Evolutionary conservation across 2,888 invertebrate species (phyloP).

Genomic region (Labia minor): DNA sequence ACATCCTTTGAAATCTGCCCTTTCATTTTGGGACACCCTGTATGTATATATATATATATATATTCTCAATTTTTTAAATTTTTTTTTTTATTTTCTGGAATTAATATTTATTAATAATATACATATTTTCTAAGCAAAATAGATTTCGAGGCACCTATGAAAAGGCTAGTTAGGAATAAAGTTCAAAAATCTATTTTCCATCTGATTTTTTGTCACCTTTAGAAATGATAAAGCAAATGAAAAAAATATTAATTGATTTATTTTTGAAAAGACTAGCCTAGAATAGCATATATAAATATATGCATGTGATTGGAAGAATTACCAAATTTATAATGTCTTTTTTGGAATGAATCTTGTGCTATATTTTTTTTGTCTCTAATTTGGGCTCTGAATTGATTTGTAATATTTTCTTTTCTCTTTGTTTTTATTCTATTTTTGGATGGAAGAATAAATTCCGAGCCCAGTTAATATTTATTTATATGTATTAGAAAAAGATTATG

Average conservation of each 20-base stretch:
- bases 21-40: too few species aligned
- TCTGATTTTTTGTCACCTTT: neutral
- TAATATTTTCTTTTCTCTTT: too few species aligned
- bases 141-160: constrained; percentile 2
- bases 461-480: too few species aligned
- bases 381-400: neutral
- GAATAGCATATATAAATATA: neutral
- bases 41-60: too few species aligned
- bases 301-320: neutral
- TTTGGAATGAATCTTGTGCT: neutral
- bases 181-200: neutral
- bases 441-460: neutral
- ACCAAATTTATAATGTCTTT: neutral
- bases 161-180: constrained; percentile 1
- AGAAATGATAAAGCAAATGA: neutral
- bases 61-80: neutral
- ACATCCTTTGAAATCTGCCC: too few species aligned
- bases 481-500: neutral
- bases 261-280: neutral
- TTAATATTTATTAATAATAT: neutral
- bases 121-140: neutral
- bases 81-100: neutral
- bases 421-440: neutral
- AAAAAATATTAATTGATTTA: neutral
- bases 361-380: neutral